Conservation (phyloP, 1,140 invertebrate species). For the Belonocnema kinseyi region DNA sequence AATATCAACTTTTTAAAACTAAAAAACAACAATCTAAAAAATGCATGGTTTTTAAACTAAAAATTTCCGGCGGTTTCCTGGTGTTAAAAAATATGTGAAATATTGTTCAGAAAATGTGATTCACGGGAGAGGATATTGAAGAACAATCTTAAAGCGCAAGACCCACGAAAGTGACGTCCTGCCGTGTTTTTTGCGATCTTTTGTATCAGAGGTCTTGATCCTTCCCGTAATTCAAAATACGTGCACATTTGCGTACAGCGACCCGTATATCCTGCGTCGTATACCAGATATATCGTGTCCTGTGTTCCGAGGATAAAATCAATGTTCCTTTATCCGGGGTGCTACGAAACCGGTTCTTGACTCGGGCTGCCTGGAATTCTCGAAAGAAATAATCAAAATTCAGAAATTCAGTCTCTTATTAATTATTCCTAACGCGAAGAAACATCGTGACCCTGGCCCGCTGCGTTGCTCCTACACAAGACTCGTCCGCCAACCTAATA, state of each 20-base stretch:
- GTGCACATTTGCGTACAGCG: constrained; percentile 25
- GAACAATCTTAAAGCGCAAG: not conserved
- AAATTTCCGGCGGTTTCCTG: no score
- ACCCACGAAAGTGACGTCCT: constrained; percentile 20
- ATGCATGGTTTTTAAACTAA: no score
- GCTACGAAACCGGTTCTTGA: constrained; percentile 26
- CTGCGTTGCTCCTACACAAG: constrained; percentile 11
- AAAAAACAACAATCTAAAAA: no score
- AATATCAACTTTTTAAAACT: no score
- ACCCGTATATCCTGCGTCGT: constrained; percentile 22
- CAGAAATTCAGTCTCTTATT: constrained; percentile 31
- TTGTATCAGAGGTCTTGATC: constrained; percentile 27
- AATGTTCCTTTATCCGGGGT: constrained; percentile 26
- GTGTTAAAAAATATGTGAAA: no score
- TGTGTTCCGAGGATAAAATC: constrained; percentile 26
- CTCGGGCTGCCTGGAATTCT: constrained; percentile 26
- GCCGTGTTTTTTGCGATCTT: constrained; percentile 15
- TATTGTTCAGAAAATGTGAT: not conserved
- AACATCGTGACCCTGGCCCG: constrained; percentile 30
- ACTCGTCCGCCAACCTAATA: constrained; percentile 22
- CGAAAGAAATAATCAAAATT: constrained; percentile 31
- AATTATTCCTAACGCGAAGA: constrained; percentile 29
- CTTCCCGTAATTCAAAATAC: constrained; percentile 28
- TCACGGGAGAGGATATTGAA: not conserved
- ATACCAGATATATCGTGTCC: constrained; percentile 30